Evolutionary conservation across 2,113 vertebrate genomes (phyloP).

Genomic region (Microtus pennsylvanicus): DNA sequence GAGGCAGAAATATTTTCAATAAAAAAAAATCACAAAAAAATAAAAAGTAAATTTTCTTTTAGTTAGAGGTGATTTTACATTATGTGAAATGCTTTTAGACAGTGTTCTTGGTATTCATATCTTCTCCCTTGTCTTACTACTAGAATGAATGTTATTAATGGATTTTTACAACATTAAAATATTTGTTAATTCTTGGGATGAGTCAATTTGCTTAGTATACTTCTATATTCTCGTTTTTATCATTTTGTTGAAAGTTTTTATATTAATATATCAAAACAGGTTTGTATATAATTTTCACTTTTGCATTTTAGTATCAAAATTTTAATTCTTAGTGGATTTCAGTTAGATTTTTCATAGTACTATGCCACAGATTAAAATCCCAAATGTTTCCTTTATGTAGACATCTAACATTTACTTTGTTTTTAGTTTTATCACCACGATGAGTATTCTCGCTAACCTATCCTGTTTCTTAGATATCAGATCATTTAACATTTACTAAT

Average conservation of each 20-base stretch:
- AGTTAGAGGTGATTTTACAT: conserved; percentile 50
- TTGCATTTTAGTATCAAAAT: conserved; percentile 54
- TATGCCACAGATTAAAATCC: background rate
- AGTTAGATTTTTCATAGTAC: background rate
- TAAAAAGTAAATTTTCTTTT: background rate
- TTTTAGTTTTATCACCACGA: background rate
- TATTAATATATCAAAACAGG: conserved; percentile 50
- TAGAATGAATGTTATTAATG: conserved; percentile 69
- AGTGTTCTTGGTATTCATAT: conserved; percentile 53
- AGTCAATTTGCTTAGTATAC: conserved; percentile 54
- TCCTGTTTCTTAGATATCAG: background rate
- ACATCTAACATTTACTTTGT: background rate
- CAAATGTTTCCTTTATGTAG: background rate
- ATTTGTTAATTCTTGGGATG: conserved; percentile 62
- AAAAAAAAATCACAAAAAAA: too few species aligned
- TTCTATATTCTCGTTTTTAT: conserved; percentile 48
- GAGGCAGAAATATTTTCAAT: too few species aligned
- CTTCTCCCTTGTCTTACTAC: conserved; percentile 70
- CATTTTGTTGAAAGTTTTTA: conserved; percentile 57
- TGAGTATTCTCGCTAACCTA: conserved; percentile 12
- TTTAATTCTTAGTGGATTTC: conserved; percentile 60
- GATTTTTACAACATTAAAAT: conserved; percentile 69
- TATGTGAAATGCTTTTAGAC: conserved; percentile 49
- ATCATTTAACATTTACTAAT: background rate
- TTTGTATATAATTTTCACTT: conserved; percentile 50